Percentiles rank a stretch among this genome's conserved stretches.
Conservation (phyloP, 30 jellyfish, hydroid and myxozoan genomes). For the Nemopilema nomurai region DNA sequence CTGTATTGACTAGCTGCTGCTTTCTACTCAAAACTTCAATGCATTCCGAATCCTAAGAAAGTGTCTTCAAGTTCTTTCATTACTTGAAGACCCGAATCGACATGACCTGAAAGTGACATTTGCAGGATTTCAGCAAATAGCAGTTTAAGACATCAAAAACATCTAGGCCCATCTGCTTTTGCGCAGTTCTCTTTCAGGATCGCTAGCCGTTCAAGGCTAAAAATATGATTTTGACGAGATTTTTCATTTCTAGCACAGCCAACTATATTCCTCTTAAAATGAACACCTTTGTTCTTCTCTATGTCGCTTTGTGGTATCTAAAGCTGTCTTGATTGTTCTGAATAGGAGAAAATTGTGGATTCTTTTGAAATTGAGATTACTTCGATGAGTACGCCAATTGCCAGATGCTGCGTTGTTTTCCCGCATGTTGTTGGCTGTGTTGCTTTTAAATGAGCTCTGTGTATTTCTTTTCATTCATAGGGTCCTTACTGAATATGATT, state of each 20-base stretch:
- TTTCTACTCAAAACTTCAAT: too few species aligned
- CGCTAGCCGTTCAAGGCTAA: background rate
- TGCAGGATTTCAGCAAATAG: too few species aligned
- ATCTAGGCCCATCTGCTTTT: background rate
- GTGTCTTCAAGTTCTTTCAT: too few species aligned
- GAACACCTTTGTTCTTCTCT: background rate
- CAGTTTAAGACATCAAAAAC: background rate
- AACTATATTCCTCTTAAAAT: background rate
- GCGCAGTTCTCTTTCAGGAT: background rate
- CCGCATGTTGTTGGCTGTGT: too few species aligned
- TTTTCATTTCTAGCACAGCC: background rate
- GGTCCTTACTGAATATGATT: slow-evolving; percentile 30
- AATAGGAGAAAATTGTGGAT: too few species aligned
- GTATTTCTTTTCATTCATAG: background rate
- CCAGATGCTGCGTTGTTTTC: background rate
- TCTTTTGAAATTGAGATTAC: too few species aligned
- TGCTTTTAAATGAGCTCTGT: background rate
- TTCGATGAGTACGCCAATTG: background rate
- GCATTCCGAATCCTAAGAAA: too few species aligned
- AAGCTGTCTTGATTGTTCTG: background rate
- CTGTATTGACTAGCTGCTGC: too few species aligned
- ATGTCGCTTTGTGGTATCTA: too few species aligned
- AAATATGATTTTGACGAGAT: background rate
- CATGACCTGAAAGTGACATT: too few species aligned
- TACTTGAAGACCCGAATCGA: too few species aligned